Evolutionary conservation across 37 sponge, comb jelly and placozoan species (phyloP).

Genomic region (Cliona cf. orientalis): DNA sequence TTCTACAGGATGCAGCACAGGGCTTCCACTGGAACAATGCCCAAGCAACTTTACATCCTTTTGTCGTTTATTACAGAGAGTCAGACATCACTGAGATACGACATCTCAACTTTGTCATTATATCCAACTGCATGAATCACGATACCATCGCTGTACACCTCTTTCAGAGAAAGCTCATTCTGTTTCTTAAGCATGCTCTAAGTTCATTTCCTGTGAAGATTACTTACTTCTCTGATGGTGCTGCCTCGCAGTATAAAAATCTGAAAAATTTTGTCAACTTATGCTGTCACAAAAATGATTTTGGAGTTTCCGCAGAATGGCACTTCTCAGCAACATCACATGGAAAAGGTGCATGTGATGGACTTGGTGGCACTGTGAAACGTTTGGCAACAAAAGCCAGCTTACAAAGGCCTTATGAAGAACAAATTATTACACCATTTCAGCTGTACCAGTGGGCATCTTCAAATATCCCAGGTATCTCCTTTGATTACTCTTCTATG

Average conservation of each 20-base stretch:
- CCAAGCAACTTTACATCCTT: conserved; percentile 19
- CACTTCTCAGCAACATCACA: conserved; percentile 50
- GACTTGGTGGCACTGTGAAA: conserved; percentile 71
- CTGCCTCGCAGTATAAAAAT: conserved; percentile 64
- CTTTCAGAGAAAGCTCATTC: conserved; percentile 30
- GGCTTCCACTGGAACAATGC: conserved; percentile 57
- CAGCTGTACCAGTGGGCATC: conserved; percentile 34
- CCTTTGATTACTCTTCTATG: conserved; percentile 21
- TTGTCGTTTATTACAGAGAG: neutral
- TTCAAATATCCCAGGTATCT: conserved; percentile 22
- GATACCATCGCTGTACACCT: conserved; percentile 58
- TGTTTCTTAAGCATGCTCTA: conserved; percentile 28
- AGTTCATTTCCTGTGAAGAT: conserved; percentile 22
- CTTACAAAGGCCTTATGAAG: conserved; percentile 25
- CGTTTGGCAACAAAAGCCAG: conserved; percentile 57
- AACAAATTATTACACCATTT: conserved; percentile 62
- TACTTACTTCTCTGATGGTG: conserved; percentile 67
- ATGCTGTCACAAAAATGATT: conserved; percentile 58
- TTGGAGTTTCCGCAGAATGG: conserved; percentile 63
- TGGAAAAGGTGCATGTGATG: conserved; percentile 73
- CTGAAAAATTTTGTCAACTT: conserved; percentile 54
- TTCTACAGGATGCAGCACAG: conserved; percentile 47
- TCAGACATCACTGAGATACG: neutral
- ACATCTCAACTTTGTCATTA: conserved; percentile 49
- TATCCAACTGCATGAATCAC: conserved; percentile 48